Conservation (phyloP, 2,113 vertebrate species). For the Macrotis lagotis region DNA sequence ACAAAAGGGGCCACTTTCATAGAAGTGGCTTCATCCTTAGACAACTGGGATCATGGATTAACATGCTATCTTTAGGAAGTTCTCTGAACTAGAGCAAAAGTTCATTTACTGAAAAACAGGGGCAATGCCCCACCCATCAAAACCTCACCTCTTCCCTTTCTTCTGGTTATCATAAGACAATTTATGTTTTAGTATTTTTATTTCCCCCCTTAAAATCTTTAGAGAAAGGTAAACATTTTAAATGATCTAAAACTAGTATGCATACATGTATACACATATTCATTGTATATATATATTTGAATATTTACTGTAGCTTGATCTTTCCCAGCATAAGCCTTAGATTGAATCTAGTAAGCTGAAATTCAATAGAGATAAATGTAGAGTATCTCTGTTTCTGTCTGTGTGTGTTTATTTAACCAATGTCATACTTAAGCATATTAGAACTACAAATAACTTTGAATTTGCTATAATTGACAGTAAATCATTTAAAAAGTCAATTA, state of each 20-base stretch:
- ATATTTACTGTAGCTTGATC: background rate
- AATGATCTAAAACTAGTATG: background rate
- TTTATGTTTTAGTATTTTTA: background rate
- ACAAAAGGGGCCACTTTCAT: constrained; percentile 64
- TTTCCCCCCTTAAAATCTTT: constrained; percentile 45
- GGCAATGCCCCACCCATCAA: background rate
- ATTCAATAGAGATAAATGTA: too few species aligned
- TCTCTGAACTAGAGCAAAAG: constrained; percentile 47
- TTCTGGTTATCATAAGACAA: constrained; percentile 15
- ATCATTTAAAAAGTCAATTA: background rate
- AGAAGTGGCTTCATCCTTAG: constrained; percentile 66
- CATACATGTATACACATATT: background rate
- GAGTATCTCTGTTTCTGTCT: too few species aligned
- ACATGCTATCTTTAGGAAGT: constrained; percentile 32
- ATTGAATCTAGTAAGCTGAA: too few species aligned
- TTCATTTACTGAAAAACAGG: constrained; percentile 27
- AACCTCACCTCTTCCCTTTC: background rate
- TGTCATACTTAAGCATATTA: background rate
- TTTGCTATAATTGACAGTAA: background rate
- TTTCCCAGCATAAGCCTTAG: too few species aligned
- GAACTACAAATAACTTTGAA: background rate
- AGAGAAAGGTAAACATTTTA: background rate
- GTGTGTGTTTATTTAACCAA: background rate
- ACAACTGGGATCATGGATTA: constrained; percentile 41
- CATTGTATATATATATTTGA: background rate